phyloP scores from a whole-genome alignment of 2,113 vertebrate genomes.

The Dipodomys ordii region DNA sequence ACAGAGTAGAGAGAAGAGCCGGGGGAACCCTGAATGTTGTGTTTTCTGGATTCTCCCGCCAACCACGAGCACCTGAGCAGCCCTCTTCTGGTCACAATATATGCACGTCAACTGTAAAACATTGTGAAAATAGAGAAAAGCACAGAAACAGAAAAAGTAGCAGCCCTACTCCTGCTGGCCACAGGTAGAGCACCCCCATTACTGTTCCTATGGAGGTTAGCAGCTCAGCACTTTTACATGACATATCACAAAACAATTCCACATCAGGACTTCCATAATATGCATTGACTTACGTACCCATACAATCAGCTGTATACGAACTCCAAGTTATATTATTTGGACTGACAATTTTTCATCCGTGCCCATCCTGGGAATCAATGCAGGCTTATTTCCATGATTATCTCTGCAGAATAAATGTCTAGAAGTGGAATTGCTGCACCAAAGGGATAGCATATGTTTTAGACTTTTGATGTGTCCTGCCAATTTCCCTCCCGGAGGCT shows the following conservation, averaged over 20 bases:
- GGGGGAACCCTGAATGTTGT: no score
- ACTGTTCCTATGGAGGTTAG: not conserved
- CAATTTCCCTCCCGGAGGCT: slow-evolving; percentile 6
- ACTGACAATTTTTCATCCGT: slow-evolving; percentile 20
- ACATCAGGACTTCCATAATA: not conserved
- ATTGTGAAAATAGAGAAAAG: slow-evolving; percentile 10
- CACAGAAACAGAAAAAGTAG: not conserved
- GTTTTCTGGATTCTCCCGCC: no score
- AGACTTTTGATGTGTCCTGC: slow-evolving; percentile 46
- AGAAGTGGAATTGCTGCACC: not conserved
- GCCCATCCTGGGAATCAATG: slow-evolving; percentile 32
- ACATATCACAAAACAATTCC: not conserved
- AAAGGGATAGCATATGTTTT: slow-evolving; percentile 54
- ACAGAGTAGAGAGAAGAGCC: rapidly evolving
- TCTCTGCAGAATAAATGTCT: slow-evolving; percentile 51
- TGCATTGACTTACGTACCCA: not conserved
- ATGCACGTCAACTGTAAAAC: not conserved
- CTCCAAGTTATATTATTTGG: not conserved
- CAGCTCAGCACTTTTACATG: not conserved
- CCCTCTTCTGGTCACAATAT: not conserved
- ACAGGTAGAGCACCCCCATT: no score
- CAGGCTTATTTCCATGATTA: slow-evolving; percentile 58
- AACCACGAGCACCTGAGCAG: not conserved
- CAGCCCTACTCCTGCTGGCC: not conserved
- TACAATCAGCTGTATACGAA: no score